These are phyloP conservation scores for Gymnorhina tibicen DNA, from an alignment of 2,113 vertebrate species.

Conservation along the genomic window DNA sequence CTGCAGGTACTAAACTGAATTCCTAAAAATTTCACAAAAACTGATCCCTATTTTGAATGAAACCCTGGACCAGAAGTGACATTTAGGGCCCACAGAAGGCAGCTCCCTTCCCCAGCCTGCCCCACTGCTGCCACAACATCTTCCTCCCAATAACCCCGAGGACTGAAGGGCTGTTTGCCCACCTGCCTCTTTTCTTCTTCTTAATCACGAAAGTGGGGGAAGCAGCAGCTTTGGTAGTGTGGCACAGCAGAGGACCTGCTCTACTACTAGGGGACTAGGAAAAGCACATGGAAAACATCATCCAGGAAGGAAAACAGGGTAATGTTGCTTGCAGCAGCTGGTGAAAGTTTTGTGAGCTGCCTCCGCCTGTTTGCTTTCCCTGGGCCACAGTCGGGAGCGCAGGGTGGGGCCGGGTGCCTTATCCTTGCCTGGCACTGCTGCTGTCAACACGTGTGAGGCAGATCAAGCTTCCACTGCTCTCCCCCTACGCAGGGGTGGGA, in stretches of 20 bases:
- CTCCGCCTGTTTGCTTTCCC: not conserved
- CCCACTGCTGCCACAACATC: not conserved
- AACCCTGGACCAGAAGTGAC: not conserved
- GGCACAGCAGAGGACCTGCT: not conserved
- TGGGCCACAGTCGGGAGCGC: accelerated
- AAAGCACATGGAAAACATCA: not conserved
- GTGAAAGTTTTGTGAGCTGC: not conserved
- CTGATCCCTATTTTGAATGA: not conserved
- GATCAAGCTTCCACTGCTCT: not conserved
- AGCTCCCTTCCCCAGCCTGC: not conserved
- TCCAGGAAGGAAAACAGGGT: not conserved
- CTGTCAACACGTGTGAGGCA: not conserved
- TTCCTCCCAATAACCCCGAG: not conserved
- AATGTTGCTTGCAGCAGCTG: not conserved
- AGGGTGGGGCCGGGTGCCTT: not conserved
- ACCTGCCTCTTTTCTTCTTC: not conserved
- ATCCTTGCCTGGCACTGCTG: not conserved
- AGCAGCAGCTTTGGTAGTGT: not conserved
- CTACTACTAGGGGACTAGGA: not conserved
- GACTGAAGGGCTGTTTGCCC: not conserved
- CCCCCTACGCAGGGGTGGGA: not conserved
- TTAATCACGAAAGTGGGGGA: not conserved
- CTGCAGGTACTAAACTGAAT: not conserved
- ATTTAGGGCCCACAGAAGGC: not conserved
- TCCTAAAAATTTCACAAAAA: not conserved